phyloP scores from a whole-genome alignment of 2,113 vertebrate genomes.

The Etheostoma spectabile region DNA sequence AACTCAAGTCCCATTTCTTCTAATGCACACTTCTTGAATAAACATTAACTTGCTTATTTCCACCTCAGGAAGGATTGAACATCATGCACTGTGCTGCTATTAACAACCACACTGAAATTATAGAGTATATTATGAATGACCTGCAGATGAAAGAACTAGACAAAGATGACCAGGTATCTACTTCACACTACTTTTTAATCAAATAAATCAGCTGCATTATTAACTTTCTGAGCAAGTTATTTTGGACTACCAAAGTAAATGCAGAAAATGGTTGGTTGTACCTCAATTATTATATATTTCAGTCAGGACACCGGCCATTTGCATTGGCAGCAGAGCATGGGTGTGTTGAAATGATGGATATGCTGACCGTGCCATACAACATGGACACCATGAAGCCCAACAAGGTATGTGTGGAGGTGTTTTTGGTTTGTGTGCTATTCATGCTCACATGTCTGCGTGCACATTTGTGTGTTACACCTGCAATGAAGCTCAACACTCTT shows the following conservation, averaged over 20 bases:
- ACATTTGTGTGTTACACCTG: conserved; percentile 46
- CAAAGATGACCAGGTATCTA: conserved; percentile 85
- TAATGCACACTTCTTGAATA: background rate
- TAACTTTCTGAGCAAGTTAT: background rate
- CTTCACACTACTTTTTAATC: background rate
- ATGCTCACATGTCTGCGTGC: background rate
- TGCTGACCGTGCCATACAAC: conserved; percentile 83
- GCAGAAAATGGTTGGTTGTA: background rate
- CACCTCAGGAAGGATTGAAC: conserved; percentile 88
- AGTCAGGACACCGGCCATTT: conserved; percentile 89
- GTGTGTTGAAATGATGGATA: conserved; percentile 86
- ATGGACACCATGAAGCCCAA: conserved; percentile 89
- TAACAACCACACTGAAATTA: conserved; percentile 87
- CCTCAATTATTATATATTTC: conserved; percentile 17
- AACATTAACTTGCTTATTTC: background rate
- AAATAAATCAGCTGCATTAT: background rate
- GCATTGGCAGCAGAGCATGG: conserved; percentile 88
- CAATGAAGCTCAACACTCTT: conserved; percentile 58
- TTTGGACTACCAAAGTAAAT: background rate
- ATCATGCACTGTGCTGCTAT: conserved; percentile 92
- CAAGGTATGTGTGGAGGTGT: conserved; percentile 78
- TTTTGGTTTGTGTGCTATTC: background rate
- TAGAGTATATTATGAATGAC: conserved; percentile 90
- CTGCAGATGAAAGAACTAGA: conserved; percentile 90
- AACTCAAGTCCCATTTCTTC: background rate